Percentiles rank a stretch among this genome's conserved stretches.
Evolutionary conservation across 2,888 invertebrate genomes (phyloP).

Genomic region (Cosmia pyralina): DNA sequence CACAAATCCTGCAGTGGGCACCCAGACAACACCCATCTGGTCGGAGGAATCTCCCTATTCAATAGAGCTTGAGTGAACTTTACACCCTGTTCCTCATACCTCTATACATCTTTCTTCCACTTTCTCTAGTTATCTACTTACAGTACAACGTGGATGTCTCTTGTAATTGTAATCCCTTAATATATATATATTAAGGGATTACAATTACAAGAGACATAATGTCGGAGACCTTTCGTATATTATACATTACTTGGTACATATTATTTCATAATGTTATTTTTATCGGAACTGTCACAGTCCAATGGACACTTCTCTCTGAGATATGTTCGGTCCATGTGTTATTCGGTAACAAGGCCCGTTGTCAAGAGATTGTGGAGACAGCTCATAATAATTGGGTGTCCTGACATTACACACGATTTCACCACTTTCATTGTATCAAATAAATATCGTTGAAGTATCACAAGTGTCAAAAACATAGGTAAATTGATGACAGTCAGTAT

Average conservation of each 20-base stretch:
- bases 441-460: conserved; percentile 42
- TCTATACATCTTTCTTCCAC: background rate
- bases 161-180: background rate
- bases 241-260: conserved; percentile 32
- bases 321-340: conserved; percentile 48
- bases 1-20: too few species aligned
- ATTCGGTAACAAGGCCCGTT: conserved; percentile 54
- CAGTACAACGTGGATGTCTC: background rate
- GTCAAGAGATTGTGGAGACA: conserved; percentile 48
- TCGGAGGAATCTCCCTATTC: too few species aligned
- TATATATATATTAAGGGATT: too few species aligned
- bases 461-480: conserved; percentile 42
- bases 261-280: conserved; percentile 42
- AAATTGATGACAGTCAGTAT: conserved; percentile 36
- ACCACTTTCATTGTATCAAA: conserved; percentile 62
- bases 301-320: conserved; percentile 40
- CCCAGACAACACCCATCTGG: too few species aligned
- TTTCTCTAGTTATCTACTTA: conserved; percentile 6
- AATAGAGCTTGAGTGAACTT: too few species aligned
- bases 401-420: conserved; percentile 54
- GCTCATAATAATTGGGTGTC: conserved; percentile 58
- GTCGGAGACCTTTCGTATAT: conserved; percentile 23
- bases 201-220: too few species aligned
- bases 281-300: conserved; percentile 49
- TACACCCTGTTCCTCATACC: too few species aligned